These are phyloP conservation scores for Tribolium madens DNA, from an alignment of 1,140 invertebrate species.

Conservation along the genomic window DNA sequence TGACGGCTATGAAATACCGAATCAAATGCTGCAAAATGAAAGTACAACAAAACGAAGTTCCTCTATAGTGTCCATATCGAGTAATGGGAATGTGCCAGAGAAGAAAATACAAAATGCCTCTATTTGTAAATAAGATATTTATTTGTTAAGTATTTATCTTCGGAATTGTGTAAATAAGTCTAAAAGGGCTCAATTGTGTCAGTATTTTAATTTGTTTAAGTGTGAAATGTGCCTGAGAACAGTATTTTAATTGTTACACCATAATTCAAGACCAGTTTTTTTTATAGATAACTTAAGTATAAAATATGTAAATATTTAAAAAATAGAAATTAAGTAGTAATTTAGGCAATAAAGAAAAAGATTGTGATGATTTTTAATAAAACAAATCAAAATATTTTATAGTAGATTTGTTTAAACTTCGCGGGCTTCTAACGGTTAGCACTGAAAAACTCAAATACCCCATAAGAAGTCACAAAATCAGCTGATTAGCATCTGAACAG, in stretches of 20 bases:
- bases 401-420: too few species aligned
- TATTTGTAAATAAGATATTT: background rate
- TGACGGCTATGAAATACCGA: constrained; percentile 67
- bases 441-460: too few species aligned
- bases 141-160: constrained; percentile 15
- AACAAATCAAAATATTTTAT: background rate
- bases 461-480: too few species aligned
- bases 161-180: constrained; percentile 9
- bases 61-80: constrained; percentile 18
- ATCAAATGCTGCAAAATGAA: constrained; percentile 47
- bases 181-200: background rate
- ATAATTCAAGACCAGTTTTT: background rate
- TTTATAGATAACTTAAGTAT: background rate
- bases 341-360: background rate
- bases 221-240: constrained; percentile 18
- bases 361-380: constrained; percentile 26
- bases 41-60: constrained; percentile 12
- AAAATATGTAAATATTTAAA: constrained; percentile 1
- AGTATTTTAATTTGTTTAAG: constrained; percentile 10
- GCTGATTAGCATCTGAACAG: too few species aligned
- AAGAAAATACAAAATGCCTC: background rate
- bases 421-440: too few species aligned
- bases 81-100: constrained; percentile 18
- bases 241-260: constrained; percentile 35
- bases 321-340: background rate